Base-by-base conservation (phyloP, 2,888 invertebrate species). In the Pilophorus perplexus region DNA sequence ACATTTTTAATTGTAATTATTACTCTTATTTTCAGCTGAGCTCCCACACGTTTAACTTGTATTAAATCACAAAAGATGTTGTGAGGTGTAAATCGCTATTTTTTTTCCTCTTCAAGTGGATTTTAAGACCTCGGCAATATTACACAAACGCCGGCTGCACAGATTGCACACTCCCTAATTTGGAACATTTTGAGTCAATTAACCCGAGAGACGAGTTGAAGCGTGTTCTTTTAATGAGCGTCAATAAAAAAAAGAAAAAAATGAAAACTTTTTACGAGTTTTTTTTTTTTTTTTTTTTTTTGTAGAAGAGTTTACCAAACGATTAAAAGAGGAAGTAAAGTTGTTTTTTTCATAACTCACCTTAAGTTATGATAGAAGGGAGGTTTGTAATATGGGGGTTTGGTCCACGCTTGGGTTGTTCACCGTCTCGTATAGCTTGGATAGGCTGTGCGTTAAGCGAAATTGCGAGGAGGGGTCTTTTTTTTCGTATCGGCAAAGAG, bases 151-250 rank as follows among this genome's bases (percentile, higher is more conserved):
- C 25, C 16, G 10, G 16, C 23, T 23, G 42, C n/a, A n/a, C n/a
- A n/a, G n/a, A n/a, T n/a, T n/a, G n/a, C n/a, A n/a, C n/a, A n/a
- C n/a, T 14, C 23, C 59, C 42, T 59, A 59, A 59, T 59, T 59
- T 59, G 40, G 59, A 42, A 59, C 59, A 42, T 59, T 59, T 55
- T 42, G 42, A 38, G 38, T 59, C 40, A 59, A 59, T 59, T 59
- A 59, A 42, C 42, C 42, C 22, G 16, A 27, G 6, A 23, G 27
- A 59, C 42, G 59, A 59, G 59, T 59, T 59, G 59, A 18, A 59
- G 42, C 59, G 59, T 59, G 33, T 42, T 42, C 59, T 40, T 59
- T 59, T 59, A 59, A 59, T 59, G 59, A 59, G 59, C 59, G 59
- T 42, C 59, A 40, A 59, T 38, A 59, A 25, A 10, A 33, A 20